These are phyloP conservation scores for Danionella dracula DNA, from an alignment of 2,797 vertebrate species.

Conservation along the genomic window DNA sequence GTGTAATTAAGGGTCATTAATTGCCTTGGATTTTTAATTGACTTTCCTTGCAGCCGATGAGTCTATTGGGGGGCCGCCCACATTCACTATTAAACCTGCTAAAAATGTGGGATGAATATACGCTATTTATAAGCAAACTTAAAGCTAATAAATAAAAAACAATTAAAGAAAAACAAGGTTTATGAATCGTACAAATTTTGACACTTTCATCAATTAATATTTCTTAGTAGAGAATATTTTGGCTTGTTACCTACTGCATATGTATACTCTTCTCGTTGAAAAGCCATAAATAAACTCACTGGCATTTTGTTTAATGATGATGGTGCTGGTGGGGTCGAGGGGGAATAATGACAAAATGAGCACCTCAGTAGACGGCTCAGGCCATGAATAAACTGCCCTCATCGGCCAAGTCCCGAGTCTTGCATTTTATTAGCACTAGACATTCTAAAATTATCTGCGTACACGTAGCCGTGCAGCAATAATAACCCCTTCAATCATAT, in stretches of 20 bases:
- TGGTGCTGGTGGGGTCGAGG: conserved; percentile 10
- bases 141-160: no score
- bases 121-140: no score
- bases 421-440: conserved; percentile 73
- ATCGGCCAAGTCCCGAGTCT: conserved; percentile 63
- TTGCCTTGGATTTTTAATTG: no score
- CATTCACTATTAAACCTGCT: no score
- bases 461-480: conserved; percentile 74
- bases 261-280: neutral
- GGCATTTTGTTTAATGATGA: conserved; percentile 10
- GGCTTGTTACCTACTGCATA: no score
- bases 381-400: conserved; percentile 59
- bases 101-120: no score
- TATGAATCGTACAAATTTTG: no score
- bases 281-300: conserved; percentile 8
- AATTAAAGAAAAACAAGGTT: no score
- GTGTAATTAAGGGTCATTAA: no score
- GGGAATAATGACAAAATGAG: conserved; percentile 68
- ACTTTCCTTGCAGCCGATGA: no score
- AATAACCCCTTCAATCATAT: conserved; percentile 93
- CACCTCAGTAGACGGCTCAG: conserved; percentile 61
- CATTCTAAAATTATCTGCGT: conserved; percentile 76
- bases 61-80: no score
- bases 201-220: no score
- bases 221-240: neutral